Percentiles rank a stretch among this genome's conserved stretches.
Evolutionary conservation across 1,140 invertebrate genomes (phyloP).

Genomic region (Drosophila ironensis): DNA sequence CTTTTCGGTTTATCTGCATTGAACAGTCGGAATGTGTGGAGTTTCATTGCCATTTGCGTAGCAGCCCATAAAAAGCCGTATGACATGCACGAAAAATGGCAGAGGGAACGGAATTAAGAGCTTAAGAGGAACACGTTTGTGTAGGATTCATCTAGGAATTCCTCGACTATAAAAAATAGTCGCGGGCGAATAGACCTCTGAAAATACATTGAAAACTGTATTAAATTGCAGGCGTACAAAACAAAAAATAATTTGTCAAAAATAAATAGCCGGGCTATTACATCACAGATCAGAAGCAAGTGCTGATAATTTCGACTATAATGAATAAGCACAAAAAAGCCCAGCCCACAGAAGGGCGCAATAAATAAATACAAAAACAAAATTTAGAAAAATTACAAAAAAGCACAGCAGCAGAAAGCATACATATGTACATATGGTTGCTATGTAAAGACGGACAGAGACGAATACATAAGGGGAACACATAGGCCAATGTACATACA

Average conservation of each 20-base stretch:
- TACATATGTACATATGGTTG: slow-evolving; percentile 17
- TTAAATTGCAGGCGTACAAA: slow-evolving; percentile 8
- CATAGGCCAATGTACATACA: slow-evolving; percentile 32
- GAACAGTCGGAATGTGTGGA: slow-evolving; percentile 32
- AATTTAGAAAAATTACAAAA: slow-evolving; percentile 29
- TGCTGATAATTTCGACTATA: slow-evolving; percentile 50
- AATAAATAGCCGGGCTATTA: too few species aligned
- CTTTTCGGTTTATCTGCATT: slow-evolving; percentile 36
- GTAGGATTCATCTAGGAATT: too few species aligned
- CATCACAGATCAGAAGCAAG: slow-evolving; percentile 48
- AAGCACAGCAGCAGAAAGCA: slow-evolving; percentile 16
- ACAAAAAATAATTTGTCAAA: slow-evolving; percentile 29
- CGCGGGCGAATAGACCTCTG: too few species aligned
- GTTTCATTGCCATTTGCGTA: slow-evolving; percentile 26
- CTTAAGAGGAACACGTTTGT: too few species aligned
- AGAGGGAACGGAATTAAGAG: too few species aligned
- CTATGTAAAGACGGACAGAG: slow-evolving; percentile 20
- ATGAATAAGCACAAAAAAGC: slow-evolving; percentile 1
- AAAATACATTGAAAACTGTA: too few species aligned
- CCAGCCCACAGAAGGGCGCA: slow-evolving; percentile 47
- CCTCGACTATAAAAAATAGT: too few species aligned
- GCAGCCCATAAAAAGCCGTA: slow-evolving; percentile 10
- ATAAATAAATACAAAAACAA: slow-evolving; percentile 47
- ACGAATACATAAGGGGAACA: too few species aligned
- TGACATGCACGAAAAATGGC: slow-evolving; percentile 14